Conservation (phyloP, 2,797 vertebrate genomes). For the Sarcoramphus papa region DNA sequence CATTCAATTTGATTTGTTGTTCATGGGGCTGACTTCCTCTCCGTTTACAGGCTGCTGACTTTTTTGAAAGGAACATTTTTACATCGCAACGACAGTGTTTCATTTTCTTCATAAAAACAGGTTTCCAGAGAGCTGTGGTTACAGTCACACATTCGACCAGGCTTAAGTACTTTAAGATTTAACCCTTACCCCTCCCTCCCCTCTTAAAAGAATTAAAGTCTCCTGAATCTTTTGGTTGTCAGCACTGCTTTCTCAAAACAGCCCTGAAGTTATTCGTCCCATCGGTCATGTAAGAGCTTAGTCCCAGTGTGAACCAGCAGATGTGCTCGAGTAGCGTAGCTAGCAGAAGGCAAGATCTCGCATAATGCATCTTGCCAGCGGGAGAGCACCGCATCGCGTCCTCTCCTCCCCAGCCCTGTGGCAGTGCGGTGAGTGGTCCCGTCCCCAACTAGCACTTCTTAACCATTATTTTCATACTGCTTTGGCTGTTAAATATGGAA, state of each 20-base stretch:
- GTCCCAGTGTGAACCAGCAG: neutral
- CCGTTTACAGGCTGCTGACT: neutral
- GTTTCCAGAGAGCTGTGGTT: neutral
- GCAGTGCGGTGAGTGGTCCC: neutral
- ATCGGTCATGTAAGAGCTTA: neutral
- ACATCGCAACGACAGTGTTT: neutral
- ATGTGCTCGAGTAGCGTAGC: accelerated
- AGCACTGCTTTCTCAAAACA: neutral
- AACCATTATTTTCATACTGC: neutral
- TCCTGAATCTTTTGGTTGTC: neutral
- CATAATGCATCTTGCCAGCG: accelerated
- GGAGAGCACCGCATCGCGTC: accelerated
- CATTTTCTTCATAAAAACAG: neutral
- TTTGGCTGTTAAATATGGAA: neutral
- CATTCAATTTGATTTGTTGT: neutral
- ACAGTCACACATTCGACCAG: neutral
- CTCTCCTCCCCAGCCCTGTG: neutral
- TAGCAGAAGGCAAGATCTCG: neutral
- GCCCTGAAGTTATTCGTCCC: neutral
- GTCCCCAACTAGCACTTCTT: neutral
- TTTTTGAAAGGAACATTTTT: neutral
- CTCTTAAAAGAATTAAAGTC: neutral
- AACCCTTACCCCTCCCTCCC: neutral
- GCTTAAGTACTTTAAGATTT: neutral
- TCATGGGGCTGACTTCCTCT: neutral